Conservation (phyloP, 2,888 invertebrate genomes). For the Petrolisthes cinctipes region DNA sequence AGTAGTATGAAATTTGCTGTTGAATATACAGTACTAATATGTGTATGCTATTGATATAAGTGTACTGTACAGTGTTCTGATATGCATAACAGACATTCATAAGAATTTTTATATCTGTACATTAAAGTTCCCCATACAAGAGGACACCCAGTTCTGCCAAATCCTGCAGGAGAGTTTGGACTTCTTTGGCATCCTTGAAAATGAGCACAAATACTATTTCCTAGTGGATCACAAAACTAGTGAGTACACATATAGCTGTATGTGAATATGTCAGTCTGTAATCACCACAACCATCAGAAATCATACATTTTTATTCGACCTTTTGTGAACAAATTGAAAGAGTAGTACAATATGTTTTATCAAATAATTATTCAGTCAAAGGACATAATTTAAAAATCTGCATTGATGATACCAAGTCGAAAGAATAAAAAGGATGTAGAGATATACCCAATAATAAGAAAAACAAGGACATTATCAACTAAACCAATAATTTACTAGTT, state of each 20-base stretch:
- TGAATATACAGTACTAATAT: neutral
- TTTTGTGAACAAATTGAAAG: no score
- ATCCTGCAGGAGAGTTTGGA: constrained; percentile 95
- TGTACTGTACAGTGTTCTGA: neutral
- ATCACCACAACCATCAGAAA: no score
- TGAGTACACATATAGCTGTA: constrained; percentile 72
- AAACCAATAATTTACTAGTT: no score
- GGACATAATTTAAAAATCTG: no score
- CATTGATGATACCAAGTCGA: no score
- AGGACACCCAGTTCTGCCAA: constrained; percentile 95
- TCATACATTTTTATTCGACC: no score
- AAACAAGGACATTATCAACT: no score
- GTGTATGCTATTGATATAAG: neutral
- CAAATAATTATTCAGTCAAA: no score
- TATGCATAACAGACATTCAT: neutral
- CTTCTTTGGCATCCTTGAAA: constrained; percentile 95
- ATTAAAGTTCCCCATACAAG: constrained; percentile 95
- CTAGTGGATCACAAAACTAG: constrained; percentile 98
- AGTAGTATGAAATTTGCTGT: neutral
- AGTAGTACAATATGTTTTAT: no score
- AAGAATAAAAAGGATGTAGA: no score
- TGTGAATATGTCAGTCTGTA: no score
- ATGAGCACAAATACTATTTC: constrained; percentile 88
- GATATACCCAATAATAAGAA: no score
- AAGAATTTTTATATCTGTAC: neutral